Conservation (phyloP, 2,797 vertebrate species). For the Enteromius radiatus region DNA sequence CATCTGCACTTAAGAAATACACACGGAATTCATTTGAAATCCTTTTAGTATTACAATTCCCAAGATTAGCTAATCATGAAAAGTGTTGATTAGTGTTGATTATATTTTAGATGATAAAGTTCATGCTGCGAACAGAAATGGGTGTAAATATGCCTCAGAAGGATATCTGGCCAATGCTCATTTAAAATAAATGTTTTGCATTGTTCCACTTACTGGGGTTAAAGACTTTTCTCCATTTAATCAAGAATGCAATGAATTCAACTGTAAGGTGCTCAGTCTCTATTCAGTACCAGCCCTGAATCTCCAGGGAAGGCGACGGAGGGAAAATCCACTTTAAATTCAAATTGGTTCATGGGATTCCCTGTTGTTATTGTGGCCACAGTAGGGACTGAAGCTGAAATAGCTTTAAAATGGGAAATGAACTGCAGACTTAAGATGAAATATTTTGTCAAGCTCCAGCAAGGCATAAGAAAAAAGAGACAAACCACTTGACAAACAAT, state of each 20-base stretch:
- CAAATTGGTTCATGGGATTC: conserved; percentile 61
- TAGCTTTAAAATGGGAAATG: conserved; percentile 56
- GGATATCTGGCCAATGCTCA: conserved; percentile 3
- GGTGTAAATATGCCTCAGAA: not conserved
- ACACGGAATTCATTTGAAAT: not conserved
- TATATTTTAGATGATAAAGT: not conserved
- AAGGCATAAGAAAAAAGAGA: conserved; percentile 43
- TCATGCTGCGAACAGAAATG: conserved; percentile 9
- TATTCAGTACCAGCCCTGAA: conserved; percentile 38
- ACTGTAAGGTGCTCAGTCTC: conserved; percentile 26
- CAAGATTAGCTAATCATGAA: not conserved
- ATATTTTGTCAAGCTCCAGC: conserved; percentile 55
- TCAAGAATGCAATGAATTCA: conserved; percentile 34
- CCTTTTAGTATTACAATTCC: not conserved
- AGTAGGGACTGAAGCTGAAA: conserved; percentile 46
- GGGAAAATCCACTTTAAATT: conserved; percentile 66
- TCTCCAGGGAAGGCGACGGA: conserved; percentile 53
- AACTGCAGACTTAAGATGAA: conserved; percentile 50
- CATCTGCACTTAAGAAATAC: not conserved
- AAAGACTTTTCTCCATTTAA: conserved; percentile 39
- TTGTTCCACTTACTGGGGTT: not conserved
- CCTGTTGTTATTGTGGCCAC: conserved; percentile 59
- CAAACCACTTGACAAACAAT: conserved; percentile 59
- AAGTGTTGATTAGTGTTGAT: not conserved
- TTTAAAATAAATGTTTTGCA: conserved; percentile 20